Evolutionary conservation across 1,140 invertebrate genomes (phyloP).

Genomic region (Cydia strobilella): DNA sequence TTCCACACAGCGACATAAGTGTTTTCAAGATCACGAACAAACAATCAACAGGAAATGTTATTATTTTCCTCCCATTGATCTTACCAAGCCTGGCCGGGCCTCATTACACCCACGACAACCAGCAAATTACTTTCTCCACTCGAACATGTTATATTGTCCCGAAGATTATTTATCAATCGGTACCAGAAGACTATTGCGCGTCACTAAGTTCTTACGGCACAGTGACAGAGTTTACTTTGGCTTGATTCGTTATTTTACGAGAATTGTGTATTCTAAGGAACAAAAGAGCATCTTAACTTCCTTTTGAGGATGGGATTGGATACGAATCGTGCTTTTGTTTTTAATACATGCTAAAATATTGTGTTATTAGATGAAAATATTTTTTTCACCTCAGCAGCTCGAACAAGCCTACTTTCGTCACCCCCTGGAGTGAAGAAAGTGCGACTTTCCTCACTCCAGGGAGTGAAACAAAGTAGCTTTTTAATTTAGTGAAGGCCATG

Average conservation of each 20-base stretch:
- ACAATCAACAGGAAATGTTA: neutral
- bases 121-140: constrained; percentile 5
- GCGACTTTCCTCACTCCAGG: too few relatives aligned
- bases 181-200: neutral
- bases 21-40: neutral
- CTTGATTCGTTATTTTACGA: neutral
- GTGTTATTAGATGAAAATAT: too few relatives aligned
- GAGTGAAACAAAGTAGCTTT: too few relatives aligned
- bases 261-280: neutral
- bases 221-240: neutral
- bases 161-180: constrained; percentile 6
- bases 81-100: neutral
- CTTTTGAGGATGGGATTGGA: neutral
- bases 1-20: too few relatives aligned
- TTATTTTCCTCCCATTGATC: neutral
- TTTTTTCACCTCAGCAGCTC: too few relatives aligned
- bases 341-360: neutral
- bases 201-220: neutral
- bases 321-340: neutral
- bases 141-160: constrained; percentile 4
- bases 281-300: constrained; percentile 2
- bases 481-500: too few relatives aligned
- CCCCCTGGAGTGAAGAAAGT: too few relatives aligned
- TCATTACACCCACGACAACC: neutral
- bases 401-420: too few relatives aligned